phyloP scores from a whole-genome alignment of 2,113 vertebrate genomes.

The Axis porcinus region DNA sequence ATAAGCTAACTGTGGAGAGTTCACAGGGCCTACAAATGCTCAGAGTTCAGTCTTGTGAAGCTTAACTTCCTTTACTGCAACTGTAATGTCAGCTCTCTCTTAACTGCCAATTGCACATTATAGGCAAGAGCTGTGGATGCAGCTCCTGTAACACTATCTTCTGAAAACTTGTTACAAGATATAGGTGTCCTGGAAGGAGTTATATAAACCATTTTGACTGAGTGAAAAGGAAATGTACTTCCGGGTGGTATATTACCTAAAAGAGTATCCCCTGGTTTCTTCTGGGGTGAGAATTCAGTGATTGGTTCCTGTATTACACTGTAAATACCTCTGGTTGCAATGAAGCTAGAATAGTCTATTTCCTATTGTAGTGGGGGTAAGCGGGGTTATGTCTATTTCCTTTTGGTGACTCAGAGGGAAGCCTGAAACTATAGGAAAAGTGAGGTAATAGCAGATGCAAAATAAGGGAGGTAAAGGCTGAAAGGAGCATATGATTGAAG shows the following conservation, averaged over 20 bases:
- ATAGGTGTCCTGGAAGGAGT: background rate
- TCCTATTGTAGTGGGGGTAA: background rate
- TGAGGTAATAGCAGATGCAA: background rate
- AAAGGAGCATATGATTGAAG: background rate
- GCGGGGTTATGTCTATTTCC: background rate
- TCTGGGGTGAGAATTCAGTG: background rate
- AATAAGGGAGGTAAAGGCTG: background rate
- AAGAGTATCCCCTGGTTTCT: constrained; percentile 1
- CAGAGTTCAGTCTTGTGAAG: background rate
- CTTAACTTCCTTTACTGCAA: background rate
- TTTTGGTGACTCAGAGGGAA: background rate
- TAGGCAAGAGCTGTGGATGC: background rate
- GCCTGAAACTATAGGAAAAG: background rate
- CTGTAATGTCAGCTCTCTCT: background rate
- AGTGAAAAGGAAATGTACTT: background rate
- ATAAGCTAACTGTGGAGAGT: background rate
- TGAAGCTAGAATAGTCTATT: background rate
- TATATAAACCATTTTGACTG: background rate
- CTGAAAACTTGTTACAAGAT: constrained; percentile 14
- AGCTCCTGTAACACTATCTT: background rate
- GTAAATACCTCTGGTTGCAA: background rate
- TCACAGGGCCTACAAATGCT: background rate
- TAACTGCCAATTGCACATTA: background rate
- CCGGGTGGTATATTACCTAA: background rate
- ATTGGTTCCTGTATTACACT: background rate